Evolutionary conservation across 2,888 invertebrate species (phyloP).

Genomic region (Aphidius colemani): DNA sequence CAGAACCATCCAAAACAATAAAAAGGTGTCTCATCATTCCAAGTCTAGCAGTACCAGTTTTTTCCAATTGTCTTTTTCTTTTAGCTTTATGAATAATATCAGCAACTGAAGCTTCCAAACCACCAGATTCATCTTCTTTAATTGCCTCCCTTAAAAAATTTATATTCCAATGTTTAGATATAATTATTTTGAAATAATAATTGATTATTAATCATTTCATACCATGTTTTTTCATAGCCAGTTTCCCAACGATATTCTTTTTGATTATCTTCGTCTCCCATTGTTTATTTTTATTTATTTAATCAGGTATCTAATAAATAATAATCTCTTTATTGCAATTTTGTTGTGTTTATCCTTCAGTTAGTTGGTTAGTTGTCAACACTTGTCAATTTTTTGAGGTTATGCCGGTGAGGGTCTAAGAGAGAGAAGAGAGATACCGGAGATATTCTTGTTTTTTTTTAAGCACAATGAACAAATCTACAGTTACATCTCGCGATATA

Average conservation of each 20-base stretch:
- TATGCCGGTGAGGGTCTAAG: too few species aligned
- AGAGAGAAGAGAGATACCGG: too few species aligned
- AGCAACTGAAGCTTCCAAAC: constrained; percentile 86
- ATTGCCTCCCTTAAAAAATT: constrained; percentile 79
- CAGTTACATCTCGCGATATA: too few species aligned
- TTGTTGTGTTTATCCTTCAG: too few species aligned
- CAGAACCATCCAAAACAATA: constrained; percentile 90
- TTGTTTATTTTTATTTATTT: constrained; percentile 75
- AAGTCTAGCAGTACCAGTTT: constrained; percentile 79
- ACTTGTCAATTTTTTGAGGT: too few species aligned
- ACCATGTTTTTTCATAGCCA: constrained; percentile 95
- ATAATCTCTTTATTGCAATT: background rate
- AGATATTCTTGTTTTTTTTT: too few species aligned
- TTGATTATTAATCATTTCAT: constrained; percentile 22
- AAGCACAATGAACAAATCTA: too few species aligned
- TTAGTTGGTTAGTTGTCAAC: too few species aligned
- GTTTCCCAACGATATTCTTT: constrained; percentile 95
- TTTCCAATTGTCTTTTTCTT: constrained; percentile 74
- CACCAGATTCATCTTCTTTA: constrained; percentile 93
- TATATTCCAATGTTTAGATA: background rate
- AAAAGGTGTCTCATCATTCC: constrained; percentile 99
- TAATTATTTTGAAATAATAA: constrained; percentile 15
- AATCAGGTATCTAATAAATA: background rate
- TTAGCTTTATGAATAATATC: constrained; percentile 91
- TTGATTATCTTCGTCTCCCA: constrained; percentile 78